Evolutionary conservation across 2,797 vertebrate genomes (phyloP).

Genomic region (Chelon auratus): DNA sequence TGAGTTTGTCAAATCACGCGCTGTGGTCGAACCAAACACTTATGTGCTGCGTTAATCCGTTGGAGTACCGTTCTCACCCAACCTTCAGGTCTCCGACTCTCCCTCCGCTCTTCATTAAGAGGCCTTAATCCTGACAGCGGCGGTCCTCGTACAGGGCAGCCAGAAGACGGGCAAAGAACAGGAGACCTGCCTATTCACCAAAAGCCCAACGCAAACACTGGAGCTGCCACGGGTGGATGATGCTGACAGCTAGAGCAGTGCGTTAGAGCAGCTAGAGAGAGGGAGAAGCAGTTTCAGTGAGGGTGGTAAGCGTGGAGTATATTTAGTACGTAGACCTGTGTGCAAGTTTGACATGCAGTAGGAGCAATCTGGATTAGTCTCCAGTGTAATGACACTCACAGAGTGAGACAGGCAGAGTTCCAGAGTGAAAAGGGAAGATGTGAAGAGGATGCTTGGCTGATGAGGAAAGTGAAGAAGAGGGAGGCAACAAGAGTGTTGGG

Average conservation of each 20-base stretch:
- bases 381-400: constrained; percentile 21
- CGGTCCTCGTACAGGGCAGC: constrained; percentile 49
- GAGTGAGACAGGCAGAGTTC: constrained; percentile 14
- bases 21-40: constrained; percentile 61
- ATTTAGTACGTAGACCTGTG: constrained; percentile 14
- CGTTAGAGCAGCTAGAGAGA: constrained; percentile 18
- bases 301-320: constrained; percentile 15
- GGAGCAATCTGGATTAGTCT: constrained; percentile 42
- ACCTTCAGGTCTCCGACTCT: constrained; percentile 45
- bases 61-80: constrained; percentile 46
- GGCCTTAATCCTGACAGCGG: constrained; percentile 75
- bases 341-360: constrained; percentile 30
- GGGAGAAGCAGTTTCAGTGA: constrained; percentile 11
- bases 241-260: constrained; percentile 53
- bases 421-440: constrained; percentile 15
- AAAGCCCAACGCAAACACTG: constrained; percentile 66
- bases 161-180: constrained; percentile 44
- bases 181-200: constrained; percentile 59
- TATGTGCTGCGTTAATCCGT: constrained; percentile 68
- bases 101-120: constrained; percentile 76
- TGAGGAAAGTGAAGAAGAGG: constrained; percentile 25
- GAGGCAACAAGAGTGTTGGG: constrained; percentile 8
- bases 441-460: constrained; percentile 55
- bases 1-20: constrained; percentile 59
- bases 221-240: constrained; percentile 54